Evolutionary conservation across 2,113 vertebrate genomes (phyloP).

Genomic region (Dasyurus viverrinus): DNA sequence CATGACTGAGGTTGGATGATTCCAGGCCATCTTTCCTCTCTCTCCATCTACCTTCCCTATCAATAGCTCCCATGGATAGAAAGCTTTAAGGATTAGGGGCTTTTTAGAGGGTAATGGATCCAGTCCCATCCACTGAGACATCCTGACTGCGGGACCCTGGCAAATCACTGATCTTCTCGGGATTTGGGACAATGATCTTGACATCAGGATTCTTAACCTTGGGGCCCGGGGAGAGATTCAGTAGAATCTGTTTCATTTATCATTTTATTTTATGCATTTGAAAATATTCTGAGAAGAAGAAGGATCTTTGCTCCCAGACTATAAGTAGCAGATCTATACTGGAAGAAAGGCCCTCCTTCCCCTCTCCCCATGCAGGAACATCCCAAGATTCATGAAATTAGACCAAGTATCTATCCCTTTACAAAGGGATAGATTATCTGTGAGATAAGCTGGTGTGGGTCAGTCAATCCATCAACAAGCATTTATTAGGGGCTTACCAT

Average conservation of each 20-base stretch:
- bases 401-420: neutral
- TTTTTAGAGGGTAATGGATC: neutral
- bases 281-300: neutral
- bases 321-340: neutral
- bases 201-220: neutral
- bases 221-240: neutral
- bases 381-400: neutral
- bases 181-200: neutral
- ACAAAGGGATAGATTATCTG: too few species aligned
- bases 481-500: neutral
- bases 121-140: neutral
- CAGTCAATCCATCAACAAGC: neutral
- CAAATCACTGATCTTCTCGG: too few species aligned
- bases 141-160: too few species aligned
- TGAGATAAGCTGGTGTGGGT: neutral
- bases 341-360: neutral
- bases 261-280: neutral
- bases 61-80: neutral
- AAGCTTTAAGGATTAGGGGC: neutral
- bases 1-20: neutral
- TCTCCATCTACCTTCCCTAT: neutral
- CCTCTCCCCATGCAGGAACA: neutral
- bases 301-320: too few species aligned
- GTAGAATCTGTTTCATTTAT: neutral
- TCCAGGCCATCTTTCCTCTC: neutral